Evolutionary conservation across 1,140 invertebrate genomes (phyloP), one percentile per base, ranked within the genome.

Genomic region (Drosophila equinoxialis): DNA sequence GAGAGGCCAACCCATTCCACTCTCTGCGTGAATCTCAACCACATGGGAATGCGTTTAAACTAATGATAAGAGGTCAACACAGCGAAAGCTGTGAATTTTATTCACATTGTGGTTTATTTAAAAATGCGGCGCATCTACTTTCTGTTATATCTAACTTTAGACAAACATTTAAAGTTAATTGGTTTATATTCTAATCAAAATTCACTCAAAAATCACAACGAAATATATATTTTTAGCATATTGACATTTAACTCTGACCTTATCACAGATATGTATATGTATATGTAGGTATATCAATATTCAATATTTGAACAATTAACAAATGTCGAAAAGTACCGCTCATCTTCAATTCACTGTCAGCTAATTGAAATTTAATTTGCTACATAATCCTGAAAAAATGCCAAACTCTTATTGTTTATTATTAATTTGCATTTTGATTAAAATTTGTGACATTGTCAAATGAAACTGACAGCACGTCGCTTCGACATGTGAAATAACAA

Each of bases 351-450:
- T 73, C 55, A 61, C 39, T 87, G 84, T 82, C 84, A 87, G 74
- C 83, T 87, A 77, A 82, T 79, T 77, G 66, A 66, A 71, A 69
- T 72, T 87, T 72, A 71, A 71, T 77, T 77, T 77, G 68, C 42
- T 23, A 61, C 74, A 61, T 41, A 33, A 55, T 68, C 14, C 48
- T 41, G 41, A 17, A 71, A 54, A 83, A 80, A 74, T 89, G 84
- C 60, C 83, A 83, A 72, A 65, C 63, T 63, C 84, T 75, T 89
- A 83, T 81, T 89, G 84, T 89, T 89, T 89, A 84, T 89, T 83
- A 89, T 89, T 89, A 89, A 89, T 89, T 89, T 89, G 84, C 84
- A 89, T 89, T 78, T 89, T 89, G 84, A 89, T 89, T 89, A 71
- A 68, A 78, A 71, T 77, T 79, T 77, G 26, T 30, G 73, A 79